Conservation (phyloP, 2,797 vertebrate species). For the Gymnopithys bicolor region DNA sequence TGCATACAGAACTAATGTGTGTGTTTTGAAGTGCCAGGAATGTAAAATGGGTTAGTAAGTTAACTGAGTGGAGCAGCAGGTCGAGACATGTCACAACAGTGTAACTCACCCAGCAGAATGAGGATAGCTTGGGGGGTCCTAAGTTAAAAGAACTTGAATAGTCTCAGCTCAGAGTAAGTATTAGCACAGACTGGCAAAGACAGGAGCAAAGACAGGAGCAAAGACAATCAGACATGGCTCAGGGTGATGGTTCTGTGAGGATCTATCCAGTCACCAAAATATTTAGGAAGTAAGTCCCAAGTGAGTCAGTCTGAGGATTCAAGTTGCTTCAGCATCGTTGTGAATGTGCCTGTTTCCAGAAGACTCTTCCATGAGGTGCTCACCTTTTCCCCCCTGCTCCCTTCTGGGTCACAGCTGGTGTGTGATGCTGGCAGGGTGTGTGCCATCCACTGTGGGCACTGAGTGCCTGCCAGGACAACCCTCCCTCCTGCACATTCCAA, state of each 20-base stretch:
- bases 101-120: constrained; percentile 4
- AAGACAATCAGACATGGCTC: neutral
- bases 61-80: constrained; percentile 26
- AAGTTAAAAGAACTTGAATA: constrained; percentile 17
- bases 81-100: constrained; percentile 49
- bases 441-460: neutral
- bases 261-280: neutral
- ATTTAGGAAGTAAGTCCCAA: neutral
- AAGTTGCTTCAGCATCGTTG: neutral
- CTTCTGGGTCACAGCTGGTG: neutral
- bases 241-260: neutral
- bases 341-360: neutral
- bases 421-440: neutral
- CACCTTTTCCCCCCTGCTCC: neutral
- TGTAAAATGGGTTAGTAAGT: constrained; percentile 37
- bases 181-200: constrained; percentile 18
- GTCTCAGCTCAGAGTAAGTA: constrained; percentile 22
- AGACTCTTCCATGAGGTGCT: neutral
- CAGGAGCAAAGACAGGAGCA: neutral
- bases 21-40: constrained; percentile 51
- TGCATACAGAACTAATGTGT: constrained; percentile 41
- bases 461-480: neutral
- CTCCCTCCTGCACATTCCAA: neutral
- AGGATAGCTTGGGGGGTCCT: constrained; percentile 9
- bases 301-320: neutral